A percentile compares a stretch with the other conserved stretches of the same genome.
Evolutionary conservation across 2,888 invertebrate genomes (phyloP).

Genomic region (Dastarcus helophoroides): DNA sequence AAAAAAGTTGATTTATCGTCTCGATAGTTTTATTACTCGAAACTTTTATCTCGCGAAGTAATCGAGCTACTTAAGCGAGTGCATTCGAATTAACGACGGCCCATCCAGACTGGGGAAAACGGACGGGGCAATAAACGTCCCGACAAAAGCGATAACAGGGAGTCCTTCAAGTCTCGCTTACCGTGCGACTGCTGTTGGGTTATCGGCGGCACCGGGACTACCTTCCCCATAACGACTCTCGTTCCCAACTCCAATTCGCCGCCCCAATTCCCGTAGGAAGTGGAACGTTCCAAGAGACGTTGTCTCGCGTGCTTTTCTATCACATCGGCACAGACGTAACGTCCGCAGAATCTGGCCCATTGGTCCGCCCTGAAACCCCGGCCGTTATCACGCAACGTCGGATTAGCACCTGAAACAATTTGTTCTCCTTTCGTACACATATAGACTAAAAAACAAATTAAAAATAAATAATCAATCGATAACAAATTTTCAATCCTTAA

Average conservation of each 20-base stretch:
- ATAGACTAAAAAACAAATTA: no score
- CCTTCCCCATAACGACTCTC: constrained; percentile 41
- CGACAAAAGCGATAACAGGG: constrained; percentile 5
- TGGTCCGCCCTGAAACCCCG: constrained; percentile 59
- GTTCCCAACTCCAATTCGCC: constrained; percentile 48
- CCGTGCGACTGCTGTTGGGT: constrained; percentile 26
- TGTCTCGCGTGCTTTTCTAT: constrained; percentile 55
- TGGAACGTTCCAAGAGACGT: constrained; percentile 43
- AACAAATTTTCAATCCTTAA: no score
- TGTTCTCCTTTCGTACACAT: no score
- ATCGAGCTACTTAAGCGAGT: no score
- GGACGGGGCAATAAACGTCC: no score
- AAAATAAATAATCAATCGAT: no score
- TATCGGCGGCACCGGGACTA: constrained; percentile 34
- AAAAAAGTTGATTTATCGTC: no score
- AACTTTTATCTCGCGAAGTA: no score
- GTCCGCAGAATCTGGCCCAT: constrained; percentile 64
- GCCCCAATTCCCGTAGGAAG: constrained; percentile 45
- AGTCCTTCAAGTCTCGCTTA: no score
- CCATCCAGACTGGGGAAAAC: no score
- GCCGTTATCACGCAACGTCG: constrained; percentile 54
- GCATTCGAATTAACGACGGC: no score
- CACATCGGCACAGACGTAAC: constrained; percentile 57
- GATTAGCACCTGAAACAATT: constrained; percentile 52
- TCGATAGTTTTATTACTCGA: no score